Percentiles rank a stretch among this genome's conserved stretches.
phyloP scores from a whole-genome alignment of 2,797 vertebrate species.

The Acomys russatus region DNA sequence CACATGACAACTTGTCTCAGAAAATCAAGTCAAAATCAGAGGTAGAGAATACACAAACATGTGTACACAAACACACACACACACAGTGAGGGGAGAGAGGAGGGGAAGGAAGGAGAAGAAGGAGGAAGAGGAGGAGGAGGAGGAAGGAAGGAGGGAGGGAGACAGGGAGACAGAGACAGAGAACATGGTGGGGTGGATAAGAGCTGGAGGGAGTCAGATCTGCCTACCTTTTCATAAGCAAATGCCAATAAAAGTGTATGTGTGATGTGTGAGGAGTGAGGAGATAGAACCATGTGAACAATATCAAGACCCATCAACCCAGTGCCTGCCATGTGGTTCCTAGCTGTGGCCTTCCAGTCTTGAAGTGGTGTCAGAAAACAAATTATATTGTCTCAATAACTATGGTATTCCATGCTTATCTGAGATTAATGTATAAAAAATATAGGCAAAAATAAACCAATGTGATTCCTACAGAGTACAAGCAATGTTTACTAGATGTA shows the following conservation, averaged over 20 bases:
- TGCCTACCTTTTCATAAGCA: not conserved
- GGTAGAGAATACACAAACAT: not conserved
- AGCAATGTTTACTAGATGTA: not conserved
- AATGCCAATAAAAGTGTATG: too few relatives aligned
- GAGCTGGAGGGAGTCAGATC: not conserved
- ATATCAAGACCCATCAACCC: accelerated
- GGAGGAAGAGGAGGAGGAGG: too few relatives aligned
- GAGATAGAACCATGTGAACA: too few relatives aligned
- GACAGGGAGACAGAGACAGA: not conserved
- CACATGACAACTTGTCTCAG: not conserved
- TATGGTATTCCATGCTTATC: not conserved
- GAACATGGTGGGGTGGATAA: not conserved
- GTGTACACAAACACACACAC: too few relatives aligned
- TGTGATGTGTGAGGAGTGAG: not conserved
- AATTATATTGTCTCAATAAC: not conserved
- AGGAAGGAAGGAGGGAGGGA: not conserved
- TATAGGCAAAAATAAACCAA: not conserved
- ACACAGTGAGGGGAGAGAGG: not conserved
- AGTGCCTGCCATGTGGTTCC: too few relatives aligned
- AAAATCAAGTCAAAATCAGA: not conserved
- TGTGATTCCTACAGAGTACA: not conserved
- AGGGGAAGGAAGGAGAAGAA: too few relatives aligned
- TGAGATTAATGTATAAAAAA: not conserved
- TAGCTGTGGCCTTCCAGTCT: not conserved
- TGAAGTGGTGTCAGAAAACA: not conserved